Evolutionary conservation across 2,113 vertebrate species (phyloP).

Genomic region (Crypturellus undulatus): DNA sequence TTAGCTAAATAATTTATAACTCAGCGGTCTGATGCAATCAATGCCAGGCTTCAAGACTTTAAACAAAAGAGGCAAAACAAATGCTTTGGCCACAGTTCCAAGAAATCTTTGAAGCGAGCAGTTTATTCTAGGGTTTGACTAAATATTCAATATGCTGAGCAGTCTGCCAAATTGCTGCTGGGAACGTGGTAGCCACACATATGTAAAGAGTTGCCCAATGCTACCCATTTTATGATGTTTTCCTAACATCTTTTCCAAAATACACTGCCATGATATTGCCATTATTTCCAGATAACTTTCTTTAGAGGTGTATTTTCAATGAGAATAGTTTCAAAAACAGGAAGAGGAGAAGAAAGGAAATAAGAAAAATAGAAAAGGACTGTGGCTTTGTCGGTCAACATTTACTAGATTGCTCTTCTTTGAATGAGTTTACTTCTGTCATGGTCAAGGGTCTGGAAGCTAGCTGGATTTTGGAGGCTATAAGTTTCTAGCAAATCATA

Average conservation of each 20-base stretch:
- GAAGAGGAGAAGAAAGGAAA: not conserved
- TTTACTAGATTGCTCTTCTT: not conserved
- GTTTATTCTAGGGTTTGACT: not conserved
- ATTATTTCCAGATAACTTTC: not conserved
- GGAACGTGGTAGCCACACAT: not conserved
- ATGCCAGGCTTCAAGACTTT: not conserved
- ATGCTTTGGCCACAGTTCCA: not conserved
- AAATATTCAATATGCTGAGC: not conserved
- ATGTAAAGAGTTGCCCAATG: not conserved
- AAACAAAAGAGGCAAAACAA: not conserved
- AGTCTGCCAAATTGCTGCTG: not conserved
- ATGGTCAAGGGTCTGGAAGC: not conserved
- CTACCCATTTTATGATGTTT: not conserved
- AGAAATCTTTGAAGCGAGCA: not conserved
- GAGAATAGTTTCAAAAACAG: not conserved
- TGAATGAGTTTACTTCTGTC: not conserved
- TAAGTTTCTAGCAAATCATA: not conserved
- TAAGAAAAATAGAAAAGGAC: not conserved
- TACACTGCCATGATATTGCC: not conserved
- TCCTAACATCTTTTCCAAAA: not conserved
- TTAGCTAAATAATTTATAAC: conserved; percentile 10
- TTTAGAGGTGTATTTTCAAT: not conserved
- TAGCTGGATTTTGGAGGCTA: not conserved
- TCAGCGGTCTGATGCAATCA: not conserved
- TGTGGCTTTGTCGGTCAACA: not conserved